Evolutionary conservation across 2,888 invertebrate genomes (phyloP), one percentile per base, ranked within the genome.

Genomic region (Patella pellucida): DNA sequence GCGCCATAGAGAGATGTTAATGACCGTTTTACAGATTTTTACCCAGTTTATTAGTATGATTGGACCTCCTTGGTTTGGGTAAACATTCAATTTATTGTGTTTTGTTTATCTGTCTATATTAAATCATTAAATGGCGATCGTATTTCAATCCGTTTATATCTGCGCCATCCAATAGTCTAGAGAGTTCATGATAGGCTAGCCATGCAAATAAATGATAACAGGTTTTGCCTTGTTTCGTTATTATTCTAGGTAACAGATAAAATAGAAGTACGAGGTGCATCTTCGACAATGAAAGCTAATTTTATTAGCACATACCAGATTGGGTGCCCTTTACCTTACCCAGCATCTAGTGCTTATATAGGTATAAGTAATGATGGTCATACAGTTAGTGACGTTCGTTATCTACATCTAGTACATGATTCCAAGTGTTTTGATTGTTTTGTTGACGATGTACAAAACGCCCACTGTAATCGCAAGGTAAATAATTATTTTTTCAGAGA

Each of bases 271-370:
- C 79, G 76, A 1, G 77, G 79, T 68, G 73, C 75, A 23, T 62
- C 62, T 11, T 62, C 62, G 0, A 62, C 62, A 19, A 62, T 62
- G 19, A 62, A 62, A 62, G 85, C 83, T 9, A 68, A 73, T 4
- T 85, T 75, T 52, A 79, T 86, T 16, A 84, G 81, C 31, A 75
- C 85, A 72, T 80, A 79, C 70, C 84, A 86, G 69, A 83, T 86
- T 1, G 77, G 79, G 14, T 86, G 86, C 72, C 78, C 76, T 51
- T 78, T 84, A 68, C 82, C 84, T 23, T 70, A 72, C 11, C n/a
- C 76, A 31, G 70, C 52, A 12, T 72, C 77, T 27, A 85, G 85
- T 77, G 84, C 85, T 14, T 67, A 72, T 5, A 75, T 86, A 3
- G 73, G 73, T 12, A 75, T 86, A 75, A 85, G 85, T 73, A 86